Conservation (phyloP, 2,113 vertebrate genomes). For the Heterotis niloticus region DNA sequence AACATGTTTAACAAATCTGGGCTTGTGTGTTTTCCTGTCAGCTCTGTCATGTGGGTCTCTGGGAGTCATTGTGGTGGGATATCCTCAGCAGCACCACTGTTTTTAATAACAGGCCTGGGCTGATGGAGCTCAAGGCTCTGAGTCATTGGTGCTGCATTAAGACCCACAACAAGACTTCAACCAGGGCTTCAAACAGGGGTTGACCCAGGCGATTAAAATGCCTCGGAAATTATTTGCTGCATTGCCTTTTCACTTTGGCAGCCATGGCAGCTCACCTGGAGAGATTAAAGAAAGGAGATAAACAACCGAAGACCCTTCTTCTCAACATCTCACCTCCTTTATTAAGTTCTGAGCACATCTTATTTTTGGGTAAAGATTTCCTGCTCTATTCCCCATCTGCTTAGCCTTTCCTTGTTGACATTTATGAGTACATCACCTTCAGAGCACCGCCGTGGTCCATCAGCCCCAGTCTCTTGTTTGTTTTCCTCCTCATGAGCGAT, state of each 20-base stretch:
- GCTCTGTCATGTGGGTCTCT: constrained; percentile 56
- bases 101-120: constrained; percentile 51
- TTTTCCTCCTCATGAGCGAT: no score
- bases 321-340: constrained; percentile 60
- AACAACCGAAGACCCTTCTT: constrained; percentile 52
- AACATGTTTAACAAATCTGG: constrained; percentile 75
- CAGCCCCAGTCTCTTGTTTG: no score
- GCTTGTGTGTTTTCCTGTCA: constrained; percentile 69
- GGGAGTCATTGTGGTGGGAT: constrained; percentile 45
- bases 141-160: constrained; percentile 55
- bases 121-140: constrained; percentile 51
- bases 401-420: constrained; percentile 57
- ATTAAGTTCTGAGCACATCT: constrained; percentile 59
- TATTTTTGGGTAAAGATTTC: constrained; percentile 60
- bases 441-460: no score
- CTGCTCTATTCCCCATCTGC: constrained; percentile 58
- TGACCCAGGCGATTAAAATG: constrained; percentile 61
- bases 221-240: constrained; percentile 51
- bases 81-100: constrained; percentile 39
- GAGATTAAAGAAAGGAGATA: constrained; percentile 51
- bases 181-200: constrained; percentile 48
- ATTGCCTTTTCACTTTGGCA: constrained; percentile 38
- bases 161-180: constrained; percentile 18
- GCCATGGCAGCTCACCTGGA: constrained; percentile 46
- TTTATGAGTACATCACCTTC: constrained; percentile 48